Conservation (phyloP, 1,140 invertebrate genomes). For the Neodiprion pinetum region DNA sequence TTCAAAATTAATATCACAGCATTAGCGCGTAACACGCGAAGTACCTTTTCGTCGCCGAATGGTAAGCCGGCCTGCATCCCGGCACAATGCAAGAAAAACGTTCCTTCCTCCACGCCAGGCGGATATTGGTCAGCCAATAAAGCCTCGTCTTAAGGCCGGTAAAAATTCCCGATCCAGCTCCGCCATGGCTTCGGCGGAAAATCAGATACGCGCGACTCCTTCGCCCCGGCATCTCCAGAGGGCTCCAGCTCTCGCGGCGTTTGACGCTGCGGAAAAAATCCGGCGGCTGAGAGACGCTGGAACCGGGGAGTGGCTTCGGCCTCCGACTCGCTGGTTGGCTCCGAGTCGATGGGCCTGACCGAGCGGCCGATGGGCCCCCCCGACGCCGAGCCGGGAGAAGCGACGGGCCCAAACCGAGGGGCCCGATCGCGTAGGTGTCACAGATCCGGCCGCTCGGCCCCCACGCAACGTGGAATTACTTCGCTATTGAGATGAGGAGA, state of each 20-base stretch:
- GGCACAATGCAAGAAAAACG: too few species aligned
- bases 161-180: neutral
- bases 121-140: too few species aligned
- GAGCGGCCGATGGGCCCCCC: conserved; percentile 11
- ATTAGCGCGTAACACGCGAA: neutral
- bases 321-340: conserved; percentile 60
- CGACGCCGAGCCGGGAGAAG: neutral
- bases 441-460: conserved; percentile 48
- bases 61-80: too few species aligned
- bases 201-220: conserved; percentile 29
- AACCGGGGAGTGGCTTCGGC: conserved; percentile 60
- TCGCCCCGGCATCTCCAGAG: conserved; percentile 44
- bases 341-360: conserved; percentile 59
- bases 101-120: too few species aligned
- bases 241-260: conserved; percentile 53
- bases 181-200: neutral
- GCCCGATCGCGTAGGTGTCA: conserved; percentile 48
- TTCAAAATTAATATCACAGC: neutral
- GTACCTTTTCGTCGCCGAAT: too few species aligned
- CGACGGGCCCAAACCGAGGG: neutral
- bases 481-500: conserved; percentile 56
- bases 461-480: conserved; percentile 50
- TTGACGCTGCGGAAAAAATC: conserved; percentile 28
- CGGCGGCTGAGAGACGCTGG: conserved; percentile 13
- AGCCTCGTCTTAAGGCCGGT: too few species aligned